Evolutionary conservation across 2,888 invertebrate species (phyloP).

Genomic region (Pimpla rufipes): DNA sequence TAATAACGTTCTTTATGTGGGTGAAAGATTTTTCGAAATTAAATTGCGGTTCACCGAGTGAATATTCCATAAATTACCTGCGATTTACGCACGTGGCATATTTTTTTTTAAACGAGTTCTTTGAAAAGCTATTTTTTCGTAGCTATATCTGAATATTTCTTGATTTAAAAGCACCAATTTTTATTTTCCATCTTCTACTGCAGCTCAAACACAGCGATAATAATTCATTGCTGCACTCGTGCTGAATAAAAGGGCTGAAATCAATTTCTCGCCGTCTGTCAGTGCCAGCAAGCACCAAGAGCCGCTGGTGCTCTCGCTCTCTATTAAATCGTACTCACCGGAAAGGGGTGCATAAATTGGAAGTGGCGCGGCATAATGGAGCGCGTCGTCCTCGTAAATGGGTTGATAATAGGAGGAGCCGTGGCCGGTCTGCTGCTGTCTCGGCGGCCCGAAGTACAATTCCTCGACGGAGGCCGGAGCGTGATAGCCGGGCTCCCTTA

Average conservation of each 20-base stretch:
- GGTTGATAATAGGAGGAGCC: constrained; percentile 80
- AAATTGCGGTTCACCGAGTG: no score
- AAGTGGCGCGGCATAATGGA: constrained; percentile 78
- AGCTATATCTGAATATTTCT: no score
- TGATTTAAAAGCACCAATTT: no score
- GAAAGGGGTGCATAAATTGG: constrained; percentile 81
- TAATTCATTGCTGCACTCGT: constrained; percentile 5
- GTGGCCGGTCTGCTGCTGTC: constrained; percentile 72
- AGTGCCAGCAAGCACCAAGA: no score
- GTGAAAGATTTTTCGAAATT: no score
- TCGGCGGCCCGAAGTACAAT: constrained; percentile 79
- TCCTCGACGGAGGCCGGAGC: constrained; percentile 81
- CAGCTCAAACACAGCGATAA: not conserved
- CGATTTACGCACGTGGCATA: no score
- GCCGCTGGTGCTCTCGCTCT: not conserved
- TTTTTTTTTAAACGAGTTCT: no score
- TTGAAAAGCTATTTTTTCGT: no score
- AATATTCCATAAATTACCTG: no score
- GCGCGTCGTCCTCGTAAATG: constrained; percentile 81
- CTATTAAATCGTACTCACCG: constrained; percentile 74
- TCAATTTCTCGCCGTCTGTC: not conserved
- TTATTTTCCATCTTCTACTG: no score
- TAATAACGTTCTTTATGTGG: no score
- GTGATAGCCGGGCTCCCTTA: constrained; percentile 80
- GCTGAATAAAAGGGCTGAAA: not conserved